A percentile compares a stretch with the other conserved stretches of the same genome.
Evolutionary conservation across 2,888 invertebrate genomes (phyloP).

Genomic region (Drosophila niveifrons): DNA sequence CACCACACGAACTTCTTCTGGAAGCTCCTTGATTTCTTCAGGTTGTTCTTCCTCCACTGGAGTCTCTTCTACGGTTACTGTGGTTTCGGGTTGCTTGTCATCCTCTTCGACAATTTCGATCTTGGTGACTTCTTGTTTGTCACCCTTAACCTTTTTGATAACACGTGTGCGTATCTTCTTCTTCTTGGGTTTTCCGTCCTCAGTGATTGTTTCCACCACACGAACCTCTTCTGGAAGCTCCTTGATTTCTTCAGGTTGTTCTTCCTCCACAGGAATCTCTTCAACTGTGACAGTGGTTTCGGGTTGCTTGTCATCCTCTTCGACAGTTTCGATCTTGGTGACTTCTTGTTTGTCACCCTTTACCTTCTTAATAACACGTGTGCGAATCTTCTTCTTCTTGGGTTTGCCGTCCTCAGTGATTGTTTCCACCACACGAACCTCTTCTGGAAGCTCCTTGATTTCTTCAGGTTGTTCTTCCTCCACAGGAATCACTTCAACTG

Average conservation of each 20-base stretch:
- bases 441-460: slow-evolving; percentile 26
- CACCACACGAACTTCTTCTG: slow-evolving; percentile 30
- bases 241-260: slow-evolving; percentile 18
- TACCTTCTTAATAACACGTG: slow-evolving; percentile 32
- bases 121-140: slow-evolving; percentile 30
- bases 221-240: slow-evolving; percentile 32
- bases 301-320: slow-evolving; percentile 25
- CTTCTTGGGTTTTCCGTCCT: slow-evolving; percentile 26
- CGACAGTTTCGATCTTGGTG: slow-evolving; percentile 32
- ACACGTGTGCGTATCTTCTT: slow-evolving; percentile 29
- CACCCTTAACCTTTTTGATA: slow-evolving; percentile 32
- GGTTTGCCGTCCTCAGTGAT: slow-evolving; percentile 22
- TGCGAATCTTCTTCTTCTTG: slow-evolving; percentile 31
- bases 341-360: slow-evolving; percentile 34
- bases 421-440: slow-evolving; percentile 21
- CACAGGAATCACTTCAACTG: slow-evolving; percentile 33
- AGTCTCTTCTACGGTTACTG: slow-evolving; percentile 17
- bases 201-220: slow-evolving; percentile 14
- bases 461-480: slow-evolving; percentile 29
- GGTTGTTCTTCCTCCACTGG: slow-evolving; percentile 14
- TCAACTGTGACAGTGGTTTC: slow-evolving; percentile 27
- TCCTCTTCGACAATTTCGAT: slow-evolving; percentile 31
- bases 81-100: slow-evolving; percentile 23
- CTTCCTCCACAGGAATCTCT: slow-evolving; percentile 22
- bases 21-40: slow-evolving; percentile 27